phyloP scores from a whole-genome alignment of 2,797 vertebrate genomes.

The Ispidina lecontei region DNA sequence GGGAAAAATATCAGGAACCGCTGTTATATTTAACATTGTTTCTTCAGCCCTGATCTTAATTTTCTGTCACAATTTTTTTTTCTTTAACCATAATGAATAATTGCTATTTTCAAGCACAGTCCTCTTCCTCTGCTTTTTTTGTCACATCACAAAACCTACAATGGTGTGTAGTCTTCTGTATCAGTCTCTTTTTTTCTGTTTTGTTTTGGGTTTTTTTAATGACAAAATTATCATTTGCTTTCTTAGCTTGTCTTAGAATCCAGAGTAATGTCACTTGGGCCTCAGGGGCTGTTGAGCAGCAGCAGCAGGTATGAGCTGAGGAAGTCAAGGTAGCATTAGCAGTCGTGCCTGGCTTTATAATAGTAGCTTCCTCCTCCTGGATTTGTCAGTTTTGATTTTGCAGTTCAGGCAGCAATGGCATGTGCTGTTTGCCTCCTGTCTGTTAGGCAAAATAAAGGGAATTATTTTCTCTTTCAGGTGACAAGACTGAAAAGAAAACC shows the following conservation, averaged over 20 bases:
- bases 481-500: conserved; percentile 56
- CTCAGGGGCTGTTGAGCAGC: not conserved
- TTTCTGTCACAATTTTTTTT: not conserved
- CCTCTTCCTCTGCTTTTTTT: not conserved
- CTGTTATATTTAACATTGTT: not conserved
- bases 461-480: conserved; percentile 68
- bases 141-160: not conserved
- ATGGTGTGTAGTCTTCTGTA: not conserved
- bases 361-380: conserved; percentile 52
- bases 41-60: not conserved
- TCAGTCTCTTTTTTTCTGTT: not conserved
- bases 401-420: conserved; percentile 65
- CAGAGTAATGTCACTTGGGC: conserved; percentile 45
- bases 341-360: conserved; percentile 40
- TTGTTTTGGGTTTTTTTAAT: not conserved
- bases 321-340: conserved; percentile 23
- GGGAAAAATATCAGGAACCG: not conserved
- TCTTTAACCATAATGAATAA: not conserved
- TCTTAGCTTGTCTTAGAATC: conserved; percentile 37
- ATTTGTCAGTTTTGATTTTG: conserved; percentile 77
- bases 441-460: conserved; percentile 67
- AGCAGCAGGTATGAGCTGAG: conserved; percentile 20
- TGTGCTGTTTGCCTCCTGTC: conserved; percentile 70
- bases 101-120: not conserved
- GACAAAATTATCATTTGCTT: conserved; percentile 42